Base-by-base conservation (phyloP, 2,797 vertebrate species). In the Psittacula echo region DNA sequence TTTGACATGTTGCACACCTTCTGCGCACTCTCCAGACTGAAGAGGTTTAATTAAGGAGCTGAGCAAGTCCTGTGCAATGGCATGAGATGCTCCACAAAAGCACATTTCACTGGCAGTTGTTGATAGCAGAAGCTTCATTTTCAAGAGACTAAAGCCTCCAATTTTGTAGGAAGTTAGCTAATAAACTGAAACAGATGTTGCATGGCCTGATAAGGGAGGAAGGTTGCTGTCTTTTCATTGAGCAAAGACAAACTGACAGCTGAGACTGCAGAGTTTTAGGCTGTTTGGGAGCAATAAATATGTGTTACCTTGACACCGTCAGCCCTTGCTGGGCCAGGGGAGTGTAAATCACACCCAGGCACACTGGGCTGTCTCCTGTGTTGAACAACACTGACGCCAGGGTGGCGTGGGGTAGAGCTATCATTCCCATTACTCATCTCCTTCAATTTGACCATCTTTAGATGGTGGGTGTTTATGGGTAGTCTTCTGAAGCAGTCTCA, bases 131-230 rank as follows among this genome's bases (percentile, higher is more conserved):
- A 93, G 77, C 42, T 74, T 92, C 16, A 70, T 87, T 94, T 85
- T 85, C 65, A 85, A 54, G 41, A 85, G 34, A 67, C 60, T 79
- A 70, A 86, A 92, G 56, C 53, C 82, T 85, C 39, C 27, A 84
- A 0, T 88, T 95, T 86, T 56, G 32, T 50, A 84, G 79, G 47
- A 93, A 93, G 94, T 76, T 22, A 95, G 58, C 42, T 95, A 92
- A 93, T 89, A 92, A 95, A 86, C 79, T 67, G 84, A 94, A 97
- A 93, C 75, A 94, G 86, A 94, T 95, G 92, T 77, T 89, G 75
- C 58, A 13, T 7, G 19, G 48, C 51, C 75, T 92, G 84, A 82
- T 79, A 85, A 73, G 34, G 37, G 45, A 93, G 60, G 68, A 79
- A 89, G 45, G 32, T 5, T 71, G 48, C 47, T 24, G 39, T 8